Conservation (phyloP, 1,140 invertebrate species). For the Samia ricini region DNA sequence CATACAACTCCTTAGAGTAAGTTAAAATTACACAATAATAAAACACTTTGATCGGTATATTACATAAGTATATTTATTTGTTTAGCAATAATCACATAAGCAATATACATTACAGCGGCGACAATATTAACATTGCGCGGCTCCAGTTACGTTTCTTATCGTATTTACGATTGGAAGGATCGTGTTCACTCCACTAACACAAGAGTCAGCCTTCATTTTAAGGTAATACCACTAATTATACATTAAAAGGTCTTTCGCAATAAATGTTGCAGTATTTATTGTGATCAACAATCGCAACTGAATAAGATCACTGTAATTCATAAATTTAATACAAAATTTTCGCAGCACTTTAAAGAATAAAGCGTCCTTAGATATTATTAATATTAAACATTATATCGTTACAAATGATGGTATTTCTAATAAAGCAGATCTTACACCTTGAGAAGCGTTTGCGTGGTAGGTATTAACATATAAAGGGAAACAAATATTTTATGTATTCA, state of each 20-base stretch:
- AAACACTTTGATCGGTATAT: not conserved
- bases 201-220: constrained; percentile 92
- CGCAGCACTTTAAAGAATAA: too few relatives aligned
- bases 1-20: not conserved
- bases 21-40: not conserved
- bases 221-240: constrained; percentile 75
- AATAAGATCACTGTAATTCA: too few relatives aligned
- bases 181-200: constrained; percentile 91
- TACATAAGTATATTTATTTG: not conserved
- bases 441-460: too few relatives aligned
- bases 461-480: too few relatives aligned
- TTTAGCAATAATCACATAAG: not conserved
- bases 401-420: too few relatives aligned
- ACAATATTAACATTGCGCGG: constrained; percentile 92
- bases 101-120: constrained; percentile 81
- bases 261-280: not conserved
- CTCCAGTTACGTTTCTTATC: constrained; percentile 94
- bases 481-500: too few relatives aligned
- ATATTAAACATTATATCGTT: too few relatives aligned
- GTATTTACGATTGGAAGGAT: constrained; percentile 95
- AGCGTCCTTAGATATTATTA: too few relatives aligned
- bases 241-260: not conserved
- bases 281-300: too few relatives aligned
- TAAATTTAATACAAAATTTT: too few relatives aligned
- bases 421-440: too few relatives aligned